Evolutionary conservation across 2,113 vertebrate species (phyloP).

Genomic region (Megalops atlanticus): DNA sequence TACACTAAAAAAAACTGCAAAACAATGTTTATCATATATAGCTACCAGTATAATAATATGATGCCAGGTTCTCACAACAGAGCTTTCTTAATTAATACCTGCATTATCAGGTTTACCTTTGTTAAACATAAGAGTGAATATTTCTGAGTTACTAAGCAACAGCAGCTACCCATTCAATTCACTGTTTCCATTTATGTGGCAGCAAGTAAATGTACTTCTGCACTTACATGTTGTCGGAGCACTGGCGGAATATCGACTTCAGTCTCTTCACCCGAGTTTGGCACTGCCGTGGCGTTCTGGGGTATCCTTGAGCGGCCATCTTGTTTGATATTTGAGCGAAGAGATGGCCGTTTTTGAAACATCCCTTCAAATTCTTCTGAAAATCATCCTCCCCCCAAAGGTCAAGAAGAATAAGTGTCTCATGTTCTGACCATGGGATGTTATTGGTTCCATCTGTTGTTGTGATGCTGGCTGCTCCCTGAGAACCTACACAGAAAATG

Average conservation of each 20-base stretch:
- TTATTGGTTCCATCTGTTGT: constrained; percentile 40
- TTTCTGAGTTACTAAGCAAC: no score
- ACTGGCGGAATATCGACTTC: constrained; percentile 61
- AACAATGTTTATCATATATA: no score
- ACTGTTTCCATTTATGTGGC: no score
- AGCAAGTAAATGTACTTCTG: no score
- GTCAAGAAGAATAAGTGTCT: constrained; percentile 57
- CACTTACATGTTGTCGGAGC: constrained; percentile 55
- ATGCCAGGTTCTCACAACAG: no score
- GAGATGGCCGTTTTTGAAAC: constrained; percentile 59
- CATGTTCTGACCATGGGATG: constrained; percentile 57
- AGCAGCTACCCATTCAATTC: no score
- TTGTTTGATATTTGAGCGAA: constrained; percentile 53
- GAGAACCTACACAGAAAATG: not conserved
- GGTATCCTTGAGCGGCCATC: constrained; percentile 49
- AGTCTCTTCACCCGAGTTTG: constrained; percentile 59
- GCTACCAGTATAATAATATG: no score
- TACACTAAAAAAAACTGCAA: no score
- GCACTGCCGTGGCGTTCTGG: constrained; percentile 59
- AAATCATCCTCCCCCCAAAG: constrained; percentile 61
- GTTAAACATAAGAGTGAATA: no score
- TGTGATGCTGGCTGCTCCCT: not conserved
- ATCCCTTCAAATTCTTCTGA: constrained; percentile 60
- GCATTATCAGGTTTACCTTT: no score
- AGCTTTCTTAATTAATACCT: no score